These are phyloP conservation scores for Prunella himalayana DNA, from an alignment of 2,113 vertebrate genomes.

Conservation along the genomic window DNA sequence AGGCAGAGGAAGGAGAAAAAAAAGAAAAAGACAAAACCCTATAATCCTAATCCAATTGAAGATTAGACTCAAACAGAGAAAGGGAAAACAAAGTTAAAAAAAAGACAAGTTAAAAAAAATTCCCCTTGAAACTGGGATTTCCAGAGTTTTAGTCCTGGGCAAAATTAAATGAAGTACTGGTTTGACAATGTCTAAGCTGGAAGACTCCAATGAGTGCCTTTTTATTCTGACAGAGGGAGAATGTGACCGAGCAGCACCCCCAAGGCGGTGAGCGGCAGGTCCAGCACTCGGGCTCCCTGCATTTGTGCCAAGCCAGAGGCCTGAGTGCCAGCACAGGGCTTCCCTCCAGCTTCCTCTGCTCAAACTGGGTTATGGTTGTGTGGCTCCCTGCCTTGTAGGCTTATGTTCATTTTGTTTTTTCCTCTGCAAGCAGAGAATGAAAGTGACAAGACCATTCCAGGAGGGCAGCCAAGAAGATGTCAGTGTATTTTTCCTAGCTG, in stretches of 20 bases:
- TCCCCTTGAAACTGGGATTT: not conserved
- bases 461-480: constrained; percentile 41
- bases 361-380: not conserved
- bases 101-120: rapidly evolving
- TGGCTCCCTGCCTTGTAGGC: not conserved
- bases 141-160: not conserved
- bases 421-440: not conserved
- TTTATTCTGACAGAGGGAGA: not conserved
- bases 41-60: not conserved
- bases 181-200: not conserved
- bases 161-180: not conserved
- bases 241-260: rapidly evolving
- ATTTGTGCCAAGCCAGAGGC: not conserved
- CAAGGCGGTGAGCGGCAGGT: rapidly evolving
- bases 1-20: not conserved
- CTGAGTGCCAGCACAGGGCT: not conserved
- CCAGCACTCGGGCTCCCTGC: not conserved
- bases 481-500: not conserved
- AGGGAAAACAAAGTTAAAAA: not conserved
- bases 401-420: constrained; percentile 5
- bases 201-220: not conserved
- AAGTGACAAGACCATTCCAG: constrained; percentile 26
- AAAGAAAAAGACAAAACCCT: rapidly evolving
- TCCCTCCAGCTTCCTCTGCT: not conserved
- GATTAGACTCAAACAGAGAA: not conserved